These are phyloP conservation scores for Thripadectes ignobilis DNA, from an alignment of 2,797 vertebrate species.

Conservation along the genomic window DNA sequence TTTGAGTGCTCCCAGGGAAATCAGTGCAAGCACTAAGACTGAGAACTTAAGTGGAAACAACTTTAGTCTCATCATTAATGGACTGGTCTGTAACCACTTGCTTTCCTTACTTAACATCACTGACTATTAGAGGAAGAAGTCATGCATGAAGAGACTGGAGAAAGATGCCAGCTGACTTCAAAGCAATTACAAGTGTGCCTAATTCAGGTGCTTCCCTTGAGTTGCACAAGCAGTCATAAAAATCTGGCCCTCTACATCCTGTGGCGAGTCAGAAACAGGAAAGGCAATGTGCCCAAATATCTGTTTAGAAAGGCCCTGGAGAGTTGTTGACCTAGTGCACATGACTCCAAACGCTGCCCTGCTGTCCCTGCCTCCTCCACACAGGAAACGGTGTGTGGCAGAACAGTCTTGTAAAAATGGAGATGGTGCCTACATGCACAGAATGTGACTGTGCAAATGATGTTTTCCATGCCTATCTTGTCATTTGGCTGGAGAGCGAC, in stretches of 20 bases:
- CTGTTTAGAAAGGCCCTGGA: not conserved
- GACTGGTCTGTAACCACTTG: not conserved
- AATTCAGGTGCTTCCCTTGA: not conserved
- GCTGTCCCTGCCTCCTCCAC: not conserved
- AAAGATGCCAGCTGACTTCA: not conserved
- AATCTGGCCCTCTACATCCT: not conserved
- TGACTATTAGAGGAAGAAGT: not conserved
- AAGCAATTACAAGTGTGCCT: not conserved
- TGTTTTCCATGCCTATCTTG: not conserved
- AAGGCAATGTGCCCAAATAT: not conserved
- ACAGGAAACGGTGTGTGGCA: rapidly evolving
- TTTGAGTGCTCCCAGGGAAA: not conserved
- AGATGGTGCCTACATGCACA: not conserved
- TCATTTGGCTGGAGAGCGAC: not conserved
- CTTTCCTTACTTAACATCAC: not conserved
- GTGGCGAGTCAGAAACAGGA: not conserved
- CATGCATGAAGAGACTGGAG: not conserved
- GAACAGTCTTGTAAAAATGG: not conserved
- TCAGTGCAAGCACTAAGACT: not conserved
- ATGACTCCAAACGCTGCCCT: not conserved
- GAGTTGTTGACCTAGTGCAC: not conserved
- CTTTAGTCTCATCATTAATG: not conserved
- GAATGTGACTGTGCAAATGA: not conserved
- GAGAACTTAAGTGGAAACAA: not conserved
- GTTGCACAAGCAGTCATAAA: not conserved